Base-by-base conservation (phyloP, 1,140 invertebrate genomes). In the Drosophila ogumai region DNA sequence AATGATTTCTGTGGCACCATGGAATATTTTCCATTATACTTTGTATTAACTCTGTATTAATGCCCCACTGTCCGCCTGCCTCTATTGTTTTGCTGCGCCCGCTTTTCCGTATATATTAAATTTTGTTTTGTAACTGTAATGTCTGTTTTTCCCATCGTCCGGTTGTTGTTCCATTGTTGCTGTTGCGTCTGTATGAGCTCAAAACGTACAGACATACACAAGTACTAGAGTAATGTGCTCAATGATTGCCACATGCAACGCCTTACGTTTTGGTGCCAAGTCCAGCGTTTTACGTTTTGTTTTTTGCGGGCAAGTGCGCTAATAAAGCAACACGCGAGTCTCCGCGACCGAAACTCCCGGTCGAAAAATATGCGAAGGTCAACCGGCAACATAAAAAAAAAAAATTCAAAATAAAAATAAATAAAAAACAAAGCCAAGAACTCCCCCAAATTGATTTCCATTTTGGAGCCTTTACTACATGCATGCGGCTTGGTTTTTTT, bases 251-350 rank as follows among this genome's bases (percentile, higher is more conserved):
- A 87, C 82, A 87, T 84, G 85, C 76, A 76, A 77, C 57, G 68
- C 63, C 44, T 85, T 90, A 90, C 81, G 85, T 90, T 88, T 90
- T 88, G 77, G 85, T 90, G 84, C 84, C 84, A 88, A 88, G 85
- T 85, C 81, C 84, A 90, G 73, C 85, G 80, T 36, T 43, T 40
- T 76, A 72, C 76, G 65, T 71, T 79, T 74, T 68, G 73, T 69
- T 74, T 49, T 75, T 82, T 75, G 79, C 28, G 38, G 63, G 67
- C 75, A 79, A 86, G 81, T 76, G 75, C 46, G 75, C 59, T 64
- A 82, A 87, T 87, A 86, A 75, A 75, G 75, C 69, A 75, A 66
- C 52, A 38, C 43, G 79, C 63, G 68, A 71, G 65, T 78, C 52
- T 56, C 59, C 65, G 58, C 50, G 40, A 32, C 54, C 34, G 46